Evolutionary conservation across 1,140 invertebrate genomes (phyloP), one percentile per base, ranked within the genome.

Genomic region (Eurytemora carolleeae): DNA sequence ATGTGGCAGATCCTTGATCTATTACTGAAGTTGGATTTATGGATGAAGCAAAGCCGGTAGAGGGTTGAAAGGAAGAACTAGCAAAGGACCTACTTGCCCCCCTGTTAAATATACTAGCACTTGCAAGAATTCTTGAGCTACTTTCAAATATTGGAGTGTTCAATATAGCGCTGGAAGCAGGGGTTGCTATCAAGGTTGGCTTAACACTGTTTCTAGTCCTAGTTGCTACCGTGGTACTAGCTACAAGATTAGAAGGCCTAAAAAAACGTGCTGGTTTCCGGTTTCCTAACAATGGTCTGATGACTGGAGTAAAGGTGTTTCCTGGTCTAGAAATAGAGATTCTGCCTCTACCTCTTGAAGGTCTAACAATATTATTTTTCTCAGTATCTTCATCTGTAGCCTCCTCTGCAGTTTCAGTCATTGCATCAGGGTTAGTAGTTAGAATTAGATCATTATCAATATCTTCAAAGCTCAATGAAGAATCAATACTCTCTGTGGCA

Each of bases 151-250:
- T n/a, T 3, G 55, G 21, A 19, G 2, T 57, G 2, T 24, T 24
- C 2, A 21, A 17, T 21, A n/a, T 22, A 57, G 55, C 55, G n/a
- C 53, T 18, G 15, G 18, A 22, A 15, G 23, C 56, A 57, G 54
- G 60, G 17, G 60, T 62, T 21, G 60, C 60, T 23, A 62, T 62
- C 21, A 62, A 25, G 16, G 60, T 62, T 19, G 60, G 60, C 2
- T 52, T 62, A 3, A 62, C 60, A 21, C 54, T 53, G 24, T 20
- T 57, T 2, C 54, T 1, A 1, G 60, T 62, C n/a, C 57, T 62
- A 17, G 54, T 62, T n/a, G 60, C 60, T 2, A 62, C 60, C 2
- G 60, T 62, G 1, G 60, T 62, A 7, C 53, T 56, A 1, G 22
- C 21, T 19, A 17, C 16, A 3, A 18, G 24, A 2, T 24, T 25